Base-by-base conservation (phyloP, 2,888 invertebrate species). In the Orthosia gracilis region DNA sequence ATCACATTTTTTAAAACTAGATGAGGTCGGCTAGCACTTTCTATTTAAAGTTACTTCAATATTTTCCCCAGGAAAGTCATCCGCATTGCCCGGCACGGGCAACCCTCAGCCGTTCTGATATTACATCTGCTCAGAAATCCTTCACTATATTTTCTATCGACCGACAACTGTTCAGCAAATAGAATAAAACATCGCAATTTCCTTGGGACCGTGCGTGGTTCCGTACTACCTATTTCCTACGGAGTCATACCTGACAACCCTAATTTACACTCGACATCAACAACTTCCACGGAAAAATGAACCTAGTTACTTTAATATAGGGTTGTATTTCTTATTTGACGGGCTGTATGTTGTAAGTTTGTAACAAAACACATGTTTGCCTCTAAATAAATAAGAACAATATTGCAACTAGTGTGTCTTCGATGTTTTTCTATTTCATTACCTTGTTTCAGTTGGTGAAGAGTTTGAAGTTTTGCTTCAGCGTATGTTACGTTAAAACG, bases 151-250 rank as follows among this genome's bases (percentile, higher is more conserved):
- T 87, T 89, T 85, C 87, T 88, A 89, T 89, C 89, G 81, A 89
- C 89, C 91, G 90, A 91, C 91, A 92, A 91, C 91, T 90, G 89
- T 90, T 90, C 87, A 81, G 85, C 89, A 92, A 94, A 93, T 92
- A 91, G 90, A 92, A 92, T 92, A 93, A 93, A 93, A 93, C 91
- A 91, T 88, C 84, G 90, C 91, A 92, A 93, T 94, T 93, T 94
- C 92, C 94, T 91, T 85, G 89, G 89, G 91, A 90, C 91, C 87
- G 83, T 89, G 89, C 87, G 86, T 89, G 87, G 89, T 89, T 88
- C 89, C 87, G 83, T 89, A 89, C 89, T 89, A 88, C 89, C 88
- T 87, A 89, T 89, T 92, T 92, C 89, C 89, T 90, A 86, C 87
- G 84, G 82, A 87, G 85, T 87, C 87, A 85, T 84, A 89, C 87